These are phyloP conservation scores for Drosophila falleni DNA, from an alignment of 2,888 invertebrate genomes.

Conservation along the genomic window DNA sequence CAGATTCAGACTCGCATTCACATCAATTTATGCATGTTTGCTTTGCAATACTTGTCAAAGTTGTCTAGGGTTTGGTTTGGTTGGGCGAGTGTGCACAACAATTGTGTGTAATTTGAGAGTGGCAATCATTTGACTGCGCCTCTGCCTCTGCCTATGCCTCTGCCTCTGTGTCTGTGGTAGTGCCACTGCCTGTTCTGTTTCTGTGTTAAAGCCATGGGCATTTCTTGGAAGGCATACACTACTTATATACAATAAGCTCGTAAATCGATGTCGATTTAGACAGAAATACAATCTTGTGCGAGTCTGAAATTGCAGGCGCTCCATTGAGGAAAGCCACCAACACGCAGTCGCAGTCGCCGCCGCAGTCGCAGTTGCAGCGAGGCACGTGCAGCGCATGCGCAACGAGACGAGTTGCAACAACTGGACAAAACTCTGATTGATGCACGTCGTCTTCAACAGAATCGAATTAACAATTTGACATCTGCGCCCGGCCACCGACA, in stretches of 20 bases:
- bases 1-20: constrained; percentile 19
- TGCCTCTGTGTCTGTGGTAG: too few relatives aligned
- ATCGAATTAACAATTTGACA: constrained; percentile 64
- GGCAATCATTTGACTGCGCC: constrained; percentile 56
- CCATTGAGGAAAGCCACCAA: constrained; percentile 74
- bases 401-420: constrained; percentile 8
- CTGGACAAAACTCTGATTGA: constrained; percentile 64
- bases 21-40: constrained; percentile 79
- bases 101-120: constrained; percentile 76
- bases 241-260: constrained; percentile 66
- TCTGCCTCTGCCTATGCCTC: background rate
- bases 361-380: constrained; percentile 69
- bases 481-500: constrained; percentile 64
- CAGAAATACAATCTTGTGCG: constrained; percentile 67
- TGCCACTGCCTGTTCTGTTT: background rate
- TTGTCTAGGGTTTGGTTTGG: constrained; percentile 69
- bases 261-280: constrained; percentile 78
- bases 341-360: constrained; percentile 46
- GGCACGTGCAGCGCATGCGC: constrained; percentile 22
- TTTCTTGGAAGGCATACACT: constrained; percentile 65
- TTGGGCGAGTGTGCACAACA: constrained; percentile 49
- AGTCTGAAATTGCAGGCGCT: constrained; percentile 56
- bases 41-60: constrained; percentile 81
- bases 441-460: constrained; percentile 74
- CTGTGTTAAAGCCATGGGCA: constrained; percentile 16